Percentiles rank a stretch among this genome's conserved stretches.
Conservation (phyloP, 2,797 vertebrate species). For the Carcharodon carcharias region DNA sequence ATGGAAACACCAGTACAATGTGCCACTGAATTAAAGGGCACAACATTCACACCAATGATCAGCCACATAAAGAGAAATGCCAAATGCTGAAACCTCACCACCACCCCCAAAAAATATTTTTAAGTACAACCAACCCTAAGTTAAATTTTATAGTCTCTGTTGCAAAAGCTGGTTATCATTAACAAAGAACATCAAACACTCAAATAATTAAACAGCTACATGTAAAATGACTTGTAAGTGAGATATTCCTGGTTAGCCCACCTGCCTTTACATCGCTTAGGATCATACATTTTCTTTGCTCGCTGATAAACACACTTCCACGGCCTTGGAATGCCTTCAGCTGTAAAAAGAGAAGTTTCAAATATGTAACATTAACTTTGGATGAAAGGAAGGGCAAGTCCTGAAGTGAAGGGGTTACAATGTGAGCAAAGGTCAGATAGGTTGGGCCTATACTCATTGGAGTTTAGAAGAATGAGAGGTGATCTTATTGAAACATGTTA, state of each 20-base stretch:
- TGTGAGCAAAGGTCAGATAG: too few relatives aligned
- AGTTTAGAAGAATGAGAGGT: too few relatives aligned
- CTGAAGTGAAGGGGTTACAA: too few relatives aligned
- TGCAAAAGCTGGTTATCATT: not conserved
- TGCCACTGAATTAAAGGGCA: not conserved
- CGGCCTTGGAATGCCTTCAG: constrained; percentile 55
- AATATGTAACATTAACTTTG: constrained; percentile 14
- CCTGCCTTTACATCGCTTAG: constrained; percentile 61
- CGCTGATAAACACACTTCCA: constrained; percentile 55
- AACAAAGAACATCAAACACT: not conserved
- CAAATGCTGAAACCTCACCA: not conserved
- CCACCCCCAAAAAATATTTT: not conserved
- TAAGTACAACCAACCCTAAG: not conserved
- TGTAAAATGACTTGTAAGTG: not conserved
- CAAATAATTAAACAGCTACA: not conserved
- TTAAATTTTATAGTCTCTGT: not conserved
- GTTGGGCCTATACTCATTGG: too few relatives aligned
- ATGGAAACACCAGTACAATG: not conserved
- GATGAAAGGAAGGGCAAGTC: not conserved
- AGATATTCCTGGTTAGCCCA: constrained; percentile 45
- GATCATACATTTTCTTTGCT: constrained; percentile 61
- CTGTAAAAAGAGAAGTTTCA: constrained; percentile 42
- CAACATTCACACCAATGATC: not conserved
- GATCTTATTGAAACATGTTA: too few relatives aligned
- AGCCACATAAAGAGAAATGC: not conserved